These are phyloP conservation scores for Lampris incognitus DNA, from an alignment of 2,113 vertebrate species.

Conservation along the genomic window DNA sequence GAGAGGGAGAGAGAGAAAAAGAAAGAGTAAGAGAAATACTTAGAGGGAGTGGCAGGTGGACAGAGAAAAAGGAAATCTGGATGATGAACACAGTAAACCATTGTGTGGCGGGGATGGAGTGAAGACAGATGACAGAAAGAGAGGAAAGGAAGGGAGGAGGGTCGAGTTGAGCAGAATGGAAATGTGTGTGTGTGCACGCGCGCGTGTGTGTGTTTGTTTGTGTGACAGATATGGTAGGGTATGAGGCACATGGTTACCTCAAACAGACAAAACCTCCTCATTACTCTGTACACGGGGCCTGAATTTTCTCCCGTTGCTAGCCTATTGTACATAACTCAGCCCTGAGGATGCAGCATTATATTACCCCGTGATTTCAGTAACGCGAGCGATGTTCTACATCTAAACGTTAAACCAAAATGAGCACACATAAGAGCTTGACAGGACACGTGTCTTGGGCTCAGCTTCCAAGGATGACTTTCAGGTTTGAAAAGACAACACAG, in stretches of 20 bases:
- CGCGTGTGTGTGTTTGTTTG: neutral
- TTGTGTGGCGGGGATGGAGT: neutral
- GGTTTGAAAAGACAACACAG: neutral
- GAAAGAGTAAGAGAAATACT: conserved; percentile 30
- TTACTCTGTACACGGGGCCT: conserved; percentile 32
- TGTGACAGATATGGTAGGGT: neutral
- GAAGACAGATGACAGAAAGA: neutral
- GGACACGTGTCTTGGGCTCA: neutral
- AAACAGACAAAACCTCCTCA: conserved; percentile 16
- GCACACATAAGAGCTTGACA: neutral
- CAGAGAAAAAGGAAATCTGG: conserved; percentile 9
- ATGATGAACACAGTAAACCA: conserved; percentile 28
- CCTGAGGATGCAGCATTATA: conserved; percentile 40
- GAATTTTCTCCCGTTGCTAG: conserved; percentile 41
- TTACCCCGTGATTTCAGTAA: conserved; percentile 31
- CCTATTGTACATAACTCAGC: conserved; percentile 25
- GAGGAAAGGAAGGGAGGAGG: neutral
- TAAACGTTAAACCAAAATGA: conserved; percentile 16
- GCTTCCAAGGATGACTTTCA: neutral
- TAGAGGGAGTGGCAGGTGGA: conserved; percentile 12
- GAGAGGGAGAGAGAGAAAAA: neutral
- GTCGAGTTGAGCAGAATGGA: conserved; percentile 8
- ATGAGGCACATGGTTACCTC: conserved; percentile 31
- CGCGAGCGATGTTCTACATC: neutral
- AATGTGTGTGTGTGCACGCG: neutral